Conservation (phyloP, 2,888 invertebrate species). For the Lochmaea capreae region DNA sequence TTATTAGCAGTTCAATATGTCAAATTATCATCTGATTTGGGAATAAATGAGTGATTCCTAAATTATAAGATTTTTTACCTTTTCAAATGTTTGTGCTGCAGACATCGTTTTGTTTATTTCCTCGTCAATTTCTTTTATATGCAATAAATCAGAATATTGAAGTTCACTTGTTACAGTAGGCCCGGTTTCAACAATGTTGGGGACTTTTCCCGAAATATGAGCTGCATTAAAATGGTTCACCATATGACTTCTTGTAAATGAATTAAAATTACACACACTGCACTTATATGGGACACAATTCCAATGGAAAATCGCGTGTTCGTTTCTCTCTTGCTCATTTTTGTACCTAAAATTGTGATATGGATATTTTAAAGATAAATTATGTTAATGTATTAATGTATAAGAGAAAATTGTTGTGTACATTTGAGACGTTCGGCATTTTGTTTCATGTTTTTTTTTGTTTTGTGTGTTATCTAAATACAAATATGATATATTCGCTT, state of each 20-base stretch:
- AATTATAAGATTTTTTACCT: neutral
- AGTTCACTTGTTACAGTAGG: slow-evolving; percentile 43
- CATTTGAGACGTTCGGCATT: too few species aligned
- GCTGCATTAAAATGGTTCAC: slow-evolving; percentile 54
- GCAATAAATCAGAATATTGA: slow-evolving; percentile 32
- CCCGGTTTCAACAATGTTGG: slow-evolving; percentile 35
- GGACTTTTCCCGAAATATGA: slow-evolving; percentile 38
- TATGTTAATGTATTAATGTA: too few species aligned
- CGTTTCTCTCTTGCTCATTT: slow-evolving; percentile 55
- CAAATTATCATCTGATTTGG: too few species aligned
- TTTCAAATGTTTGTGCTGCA: neutral
- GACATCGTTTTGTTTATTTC: slow-evolving; percentile 1
- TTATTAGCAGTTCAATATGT: too few species aligned
- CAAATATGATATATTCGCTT: too few species aligned
- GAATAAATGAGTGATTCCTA: too few species aligned
- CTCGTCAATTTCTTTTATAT: slow-evolving; percentile 35
- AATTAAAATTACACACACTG: slow-evolving; percentile 62
- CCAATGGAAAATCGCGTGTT: slow-evolving; percentile 68
- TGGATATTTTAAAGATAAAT: neutral
- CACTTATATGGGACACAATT: slow-evolving; percentile 66
- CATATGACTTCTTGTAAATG: slow-evolving; percentile 53
- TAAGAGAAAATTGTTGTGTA: too few species aligned
- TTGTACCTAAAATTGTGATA: slow-evolving; percentile 42
- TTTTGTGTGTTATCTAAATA: too few species aligned
- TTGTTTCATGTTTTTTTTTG: too few species aligned